Evolutionary conservation across 2,888 invertebrate genomes (phyloP).

Genomic region (Atethmia centrago): DNA sequence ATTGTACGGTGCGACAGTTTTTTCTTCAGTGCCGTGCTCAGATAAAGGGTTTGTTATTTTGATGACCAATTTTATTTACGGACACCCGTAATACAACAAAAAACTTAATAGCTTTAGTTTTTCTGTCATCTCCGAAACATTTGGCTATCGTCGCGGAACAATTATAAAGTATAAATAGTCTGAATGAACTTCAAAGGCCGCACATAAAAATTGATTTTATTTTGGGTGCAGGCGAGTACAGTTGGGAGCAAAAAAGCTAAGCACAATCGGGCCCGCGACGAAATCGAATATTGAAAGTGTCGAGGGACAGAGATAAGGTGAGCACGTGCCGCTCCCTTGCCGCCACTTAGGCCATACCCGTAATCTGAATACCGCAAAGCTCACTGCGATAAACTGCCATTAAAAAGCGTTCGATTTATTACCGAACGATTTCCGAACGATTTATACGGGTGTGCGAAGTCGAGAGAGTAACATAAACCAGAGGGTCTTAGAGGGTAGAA

Average conservation of each 20-base stretch:
- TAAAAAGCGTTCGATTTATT: slow-evolving; percentile 91
- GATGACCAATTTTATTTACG: slow-evolving; percentile 60
- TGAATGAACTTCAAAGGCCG: slow-evolving; percentile 69
- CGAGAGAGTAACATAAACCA: slow-evolving; percentile 63
- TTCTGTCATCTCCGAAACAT: slow-evolving; percentile 52
- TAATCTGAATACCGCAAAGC: slow-evolving; percentile 90
- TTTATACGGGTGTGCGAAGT: slow-evolving; percentile 75
- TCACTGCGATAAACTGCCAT: slow-evolving; percentile 90
- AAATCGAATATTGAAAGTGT: slow-evolving; percentile 90
- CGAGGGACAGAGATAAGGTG: slow-evolving; percentile 88
- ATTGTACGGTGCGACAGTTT: slow-evolving; percentile 81
- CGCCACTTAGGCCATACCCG: slow-evolving; percentile 86
- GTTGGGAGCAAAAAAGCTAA: slow-evolving; percentile 68
- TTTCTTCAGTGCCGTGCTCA: slow-evolving; percentile 70
- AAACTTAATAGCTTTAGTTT: slow-evolving; percentile 39
- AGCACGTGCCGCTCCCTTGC: slow-evolving; percentile 88
- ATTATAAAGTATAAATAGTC: slow-evolving; percentile 66
- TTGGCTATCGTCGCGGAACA: slow-evolving; percentile 46
- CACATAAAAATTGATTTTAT: slow-evolving; percentile 69
- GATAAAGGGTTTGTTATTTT: slow-evolving; percentile 76
- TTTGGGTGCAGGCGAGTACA: slow-evolving; percentile 69
- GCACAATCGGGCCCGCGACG: slow-evolving; percentile 81
- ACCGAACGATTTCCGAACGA: slow-evolving; percentile 88
- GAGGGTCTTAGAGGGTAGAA: slow-evolving; percentile 61
- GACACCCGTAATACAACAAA: slow-evolving; percentile 27